A percentile compares a stretch with the other conserved stretches of the same genome.
These are phyloP conservation scores for Echinometra lucunter DNA, from an alignment of 53 echinoderm and acorn worm genomes.

Conservation along the genomic window DNA sequence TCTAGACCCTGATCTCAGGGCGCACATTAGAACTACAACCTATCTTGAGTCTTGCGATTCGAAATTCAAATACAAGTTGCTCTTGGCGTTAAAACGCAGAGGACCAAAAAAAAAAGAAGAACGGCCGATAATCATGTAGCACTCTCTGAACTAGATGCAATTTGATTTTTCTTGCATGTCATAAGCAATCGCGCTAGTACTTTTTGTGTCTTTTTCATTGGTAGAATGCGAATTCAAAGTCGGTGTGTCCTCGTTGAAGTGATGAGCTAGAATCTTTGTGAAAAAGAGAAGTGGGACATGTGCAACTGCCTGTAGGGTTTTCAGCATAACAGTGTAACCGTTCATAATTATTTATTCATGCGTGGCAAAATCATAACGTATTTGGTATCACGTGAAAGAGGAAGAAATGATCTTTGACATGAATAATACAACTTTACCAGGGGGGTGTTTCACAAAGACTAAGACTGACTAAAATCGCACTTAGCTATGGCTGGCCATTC, in stretches of 20 bases:
- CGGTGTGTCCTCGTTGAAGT: background rate
- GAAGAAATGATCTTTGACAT: too few relatives aligned
- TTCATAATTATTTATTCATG: too few relatives aligned
- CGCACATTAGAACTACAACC: conserved; percentile 45
- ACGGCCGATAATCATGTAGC: background rate
- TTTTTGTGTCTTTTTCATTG: too few relatives aligned
- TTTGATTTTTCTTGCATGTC: background rate
- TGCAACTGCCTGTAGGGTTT: background rate
- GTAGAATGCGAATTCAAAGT: too few relatives aligned
- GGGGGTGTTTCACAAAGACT: too few relatives aligned
- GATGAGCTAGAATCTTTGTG: background rate
- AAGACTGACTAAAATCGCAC: too few relatives aligned
- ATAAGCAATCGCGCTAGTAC: too few relatives aligned
- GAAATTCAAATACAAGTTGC: conserved; percentile 34
- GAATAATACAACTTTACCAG: too few relatives aligned
- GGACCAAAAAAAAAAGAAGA: background rate
- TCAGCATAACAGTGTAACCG: too few relatives aligned
- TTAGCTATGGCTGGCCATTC: too few relatives aligned
- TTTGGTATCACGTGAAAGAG: too few relatives aligned
- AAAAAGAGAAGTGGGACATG: background rate
- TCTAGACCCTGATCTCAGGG: conserved; percentile 44
- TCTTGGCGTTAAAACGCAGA: background rate
- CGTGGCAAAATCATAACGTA: too few relatives aligned
- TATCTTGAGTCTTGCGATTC: conserved; percentile 42
- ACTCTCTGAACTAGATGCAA: background rate